Conservation (phyloP, 1,140 invertebrate species). For the Drosophila persimilis region DNA sequence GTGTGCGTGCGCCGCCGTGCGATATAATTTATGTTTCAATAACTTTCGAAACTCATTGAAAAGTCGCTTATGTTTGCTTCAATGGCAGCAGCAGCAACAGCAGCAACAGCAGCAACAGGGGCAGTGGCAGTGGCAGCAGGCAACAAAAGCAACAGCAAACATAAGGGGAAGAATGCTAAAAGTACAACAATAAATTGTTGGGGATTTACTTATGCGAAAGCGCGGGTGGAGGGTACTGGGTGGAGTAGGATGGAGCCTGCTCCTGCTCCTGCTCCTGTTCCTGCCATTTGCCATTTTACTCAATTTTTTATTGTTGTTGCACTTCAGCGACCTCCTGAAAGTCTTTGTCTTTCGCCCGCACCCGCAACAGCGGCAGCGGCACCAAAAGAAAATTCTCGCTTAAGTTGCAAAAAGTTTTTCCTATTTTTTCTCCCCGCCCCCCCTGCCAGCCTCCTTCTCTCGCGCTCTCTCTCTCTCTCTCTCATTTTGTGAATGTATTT, state of each 20-base stretch:
- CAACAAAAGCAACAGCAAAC: slow-evolving; percentile 47
- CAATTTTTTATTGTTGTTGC: slow-evolving; percentile 77
- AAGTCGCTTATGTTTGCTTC: slow-evolving; percentile 80
- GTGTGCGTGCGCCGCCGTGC: slow-evolving; percentile 70
- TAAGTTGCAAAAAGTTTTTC: slow-evolving; percentile 79
- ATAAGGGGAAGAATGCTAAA: slow-evolving; percentile 70
- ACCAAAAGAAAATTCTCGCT: slow-evolving; percentile 63
- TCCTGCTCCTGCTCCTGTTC: slow-evolving; percentile 12
- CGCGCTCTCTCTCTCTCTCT: slow-evolving; percentile 19
- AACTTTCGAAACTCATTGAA: slow-evolving; percentile 80
- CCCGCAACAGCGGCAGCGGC: slow-evolving; percentile 3
- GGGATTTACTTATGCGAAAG: slow-evolving; percentile 67
- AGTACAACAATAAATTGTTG: slow-evolving; percentile 81
- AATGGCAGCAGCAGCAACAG: slow-evolving; percentile 61
- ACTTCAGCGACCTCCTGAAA: slow-evolving; percentile 67
- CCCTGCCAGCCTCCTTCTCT: background rate
- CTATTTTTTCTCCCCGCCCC: slow-evolving; percentile 59
- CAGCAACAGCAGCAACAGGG: slow-evolving; percentile 52
- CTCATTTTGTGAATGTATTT: slow-evolving; percentile 66
- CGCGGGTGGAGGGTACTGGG: background rate
- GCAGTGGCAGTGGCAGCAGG: slow-evolving; percentile 43
- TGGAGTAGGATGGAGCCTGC: background rate
- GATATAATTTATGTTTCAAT: slow-evolving; percentile 81
- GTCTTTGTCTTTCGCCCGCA: slow-evolving; percentile 57
- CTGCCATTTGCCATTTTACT: slow-evolving; percentile 80